Base-by-base conservation (phyloP, 2,797 vertebrate species). In the Sphenodon punctatus region DNA sequence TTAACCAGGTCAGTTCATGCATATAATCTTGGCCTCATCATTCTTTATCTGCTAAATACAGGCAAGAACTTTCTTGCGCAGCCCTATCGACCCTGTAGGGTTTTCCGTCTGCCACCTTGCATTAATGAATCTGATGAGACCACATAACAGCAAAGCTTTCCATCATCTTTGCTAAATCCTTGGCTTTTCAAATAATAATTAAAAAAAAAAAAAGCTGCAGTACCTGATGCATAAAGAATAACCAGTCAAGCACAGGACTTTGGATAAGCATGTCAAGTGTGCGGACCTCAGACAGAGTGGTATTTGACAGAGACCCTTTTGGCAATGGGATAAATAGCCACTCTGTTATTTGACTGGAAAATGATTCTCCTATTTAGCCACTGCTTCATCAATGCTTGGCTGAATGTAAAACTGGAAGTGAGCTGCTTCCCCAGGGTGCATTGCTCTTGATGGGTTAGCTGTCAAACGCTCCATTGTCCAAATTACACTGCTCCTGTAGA, bases 401-500 rank as follows among this genome's bases (percentile, higher is more conserved):
- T 93, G 93, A 93, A 93, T 89, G 88, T 86, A 95, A 94, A 96
- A 91, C 87, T 89, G 79, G 91, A 90, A 93, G 92, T 83, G 94
- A 97, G 95, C 71, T 65, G 91, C 95, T 95, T 97, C 95, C 95
- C 80, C 7, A 75, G 96, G 96, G 95, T 88, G 91, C 86, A 78
- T 91, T 95, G 88, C 74, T 79, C 67, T 78, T 97, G 97, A 97
- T 94, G 89, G 95, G 96, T 96, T 91, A 96, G 96, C 96, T 98
- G 97, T 97, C 97, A 97, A 97, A 98, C 5, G 95, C 96, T 95
- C 97, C 93, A 95, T 94, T 96, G 95, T 97, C 97, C 96, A 98
- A 97, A 97, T 94, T 94, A 96, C 90, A 92, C 95, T 87, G 94
- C 94, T 93, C 95, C 95, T 92, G 93, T 91, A 89, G 91, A 94